A percentile compares a stretch with the other conserved stretches of the same genome.
Conservation (phyloP, 2,797 vertebrate genomes). For the Centroberyx gerrardi region DNA sequence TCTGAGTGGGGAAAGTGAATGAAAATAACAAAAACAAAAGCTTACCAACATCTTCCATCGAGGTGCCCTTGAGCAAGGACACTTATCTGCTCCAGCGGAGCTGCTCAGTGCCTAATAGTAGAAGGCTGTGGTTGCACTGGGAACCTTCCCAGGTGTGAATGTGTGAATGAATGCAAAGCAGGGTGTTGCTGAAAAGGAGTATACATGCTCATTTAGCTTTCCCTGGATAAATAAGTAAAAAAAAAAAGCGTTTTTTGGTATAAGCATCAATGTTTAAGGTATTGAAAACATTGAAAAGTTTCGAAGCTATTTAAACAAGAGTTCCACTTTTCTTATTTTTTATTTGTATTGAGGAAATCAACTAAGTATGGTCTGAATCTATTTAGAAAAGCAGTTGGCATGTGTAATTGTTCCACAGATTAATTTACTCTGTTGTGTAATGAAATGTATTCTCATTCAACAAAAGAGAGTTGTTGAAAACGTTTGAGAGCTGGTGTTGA, state of each 20-base stretch:
- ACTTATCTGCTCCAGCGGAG: constrained; percentile 5
- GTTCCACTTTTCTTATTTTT: not conserved
- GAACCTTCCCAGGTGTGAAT: not conserved
- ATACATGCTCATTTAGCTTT: not conserved
- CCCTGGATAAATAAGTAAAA: not conserved
- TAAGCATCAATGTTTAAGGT: too few species aligned
- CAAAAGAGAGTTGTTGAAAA: not conserved
- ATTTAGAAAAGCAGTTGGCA: too few species aligned
- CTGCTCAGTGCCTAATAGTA: constrained; percentile 16
- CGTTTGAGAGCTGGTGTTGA: not conserved
- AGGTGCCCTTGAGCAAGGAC: constrained; percentile 34
- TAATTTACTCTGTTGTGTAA: not conserved
- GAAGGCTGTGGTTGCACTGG: constrained; percentile 23
- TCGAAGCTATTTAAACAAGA: not conserved
- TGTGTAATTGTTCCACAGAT: not conserved
- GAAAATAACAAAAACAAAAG: constrained; percentile 29
- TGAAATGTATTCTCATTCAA: not conserved
- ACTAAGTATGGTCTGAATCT: too few species aligned
- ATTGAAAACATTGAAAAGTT: not conserved
- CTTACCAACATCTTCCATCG: constrained; percentile 24
- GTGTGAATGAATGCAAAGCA: not conserved
- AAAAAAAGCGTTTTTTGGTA: too few species aligned
- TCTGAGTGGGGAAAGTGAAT: constrained; percentile 12
- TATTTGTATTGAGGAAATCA: not conserved
- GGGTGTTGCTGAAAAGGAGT: not conserved